Conservation (phyloP, 1,140 invertebrate species). For the Orius insidiosus region DNA sequence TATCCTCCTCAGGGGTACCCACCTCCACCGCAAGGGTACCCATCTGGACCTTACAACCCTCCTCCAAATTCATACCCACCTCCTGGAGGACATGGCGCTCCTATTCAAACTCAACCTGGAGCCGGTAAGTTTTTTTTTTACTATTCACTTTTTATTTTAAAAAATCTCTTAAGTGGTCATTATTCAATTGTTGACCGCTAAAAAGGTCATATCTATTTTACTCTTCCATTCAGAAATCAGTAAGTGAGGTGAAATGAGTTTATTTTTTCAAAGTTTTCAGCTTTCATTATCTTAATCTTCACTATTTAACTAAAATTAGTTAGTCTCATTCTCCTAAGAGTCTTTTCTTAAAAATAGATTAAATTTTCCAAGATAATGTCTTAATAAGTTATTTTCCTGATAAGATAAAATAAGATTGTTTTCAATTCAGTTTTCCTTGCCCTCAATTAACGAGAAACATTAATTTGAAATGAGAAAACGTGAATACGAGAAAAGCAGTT, state of each 20-base stretch:
- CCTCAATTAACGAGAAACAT: not conserved
- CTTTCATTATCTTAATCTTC: too few species aligned
- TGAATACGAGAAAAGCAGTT: not conserved
- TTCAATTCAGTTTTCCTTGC: not conserved
- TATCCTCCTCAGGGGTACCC: constrained; percentile 14
- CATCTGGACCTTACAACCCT: constrained; percentile 6
- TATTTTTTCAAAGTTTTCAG: not conserved
- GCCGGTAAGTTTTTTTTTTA: not conserved
- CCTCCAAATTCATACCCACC: constrained; percentile 11
- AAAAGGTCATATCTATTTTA: not conserved
- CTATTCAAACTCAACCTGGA: constrained; percentile 7
- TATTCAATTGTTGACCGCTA: not conserved
- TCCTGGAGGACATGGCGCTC: constrained; percentile 8
- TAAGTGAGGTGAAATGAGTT: too few species aligned
- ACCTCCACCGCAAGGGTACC: constrained; percentile 13
- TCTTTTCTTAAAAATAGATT: too few species aligned
- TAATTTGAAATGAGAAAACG: constrained; percentile 3
- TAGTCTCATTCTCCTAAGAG: too few species aligned
- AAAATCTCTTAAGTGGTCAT: not conserved
- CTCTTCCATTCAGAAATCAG: not conserved
- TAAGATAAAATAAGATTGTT: not conserved
- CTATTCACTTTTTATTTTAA: not conserved
- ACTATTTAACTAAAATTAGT: too few species aligned
- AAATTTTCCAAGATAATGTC: too few species aligned
- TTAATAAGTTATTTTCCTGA: not conserved